Base-by-base conservation (phyloP, 30 jellyfish, hydroid and myxozoan genomes). In the Mastigias papua region DNA sequence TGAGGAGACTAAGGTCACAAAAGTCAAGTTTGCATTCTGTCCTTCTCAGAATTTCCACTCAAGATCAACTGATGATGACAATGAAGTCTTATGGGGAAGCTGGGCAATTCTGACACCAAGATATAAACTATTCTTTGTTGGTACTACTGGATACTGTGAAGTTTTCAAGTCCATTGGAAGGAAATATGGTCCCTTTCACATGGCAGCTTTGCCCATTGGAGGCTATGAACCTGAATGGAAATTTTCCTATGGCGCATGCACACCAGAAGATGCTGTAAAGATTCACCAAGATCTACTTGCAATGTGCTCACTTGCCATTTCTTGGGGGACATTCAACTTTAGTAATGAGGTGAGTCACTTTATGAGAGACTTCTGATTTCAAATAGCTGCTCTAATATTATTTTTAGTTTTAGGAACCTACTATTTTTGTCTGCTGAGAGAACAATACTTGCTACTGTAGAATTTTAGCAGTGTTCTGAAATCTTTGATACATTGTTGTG, bases 201-300 rank as follows among this genome's bases (percentile, higher is more conserved):
- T 94, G 98, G 98, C 98, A 54, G 98, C 98, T 27, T 89, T 94
- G 34, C 98, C 98, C 26, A 89, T 94, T 79, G 98, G 97, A 57
- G 97, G 98, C 19, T 94, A 94, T 89, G 95, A 83, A 11, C 98
- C 98, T 34, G 93, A 89, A 46, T 95, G 95, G 93, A 85, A 86
- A 66, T 86, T 86, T 51, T 90, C 97, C 20, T 95, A 51, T 86
- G 99, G 98, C 7, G 91, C 92, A 64, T 79, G 85, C 89, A 95
- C 99, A 22, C 99, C 99, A 16, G 99, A 95, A 80, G 94, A 95
- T 75, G 97, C 99, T 17, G 97, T 95, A 23, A 89, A 95, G 84
- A 95, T 95, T 58, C 99, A 95, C 79, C 91, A 95, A 67, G 99
- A 95, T 64, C 63, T 95, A 35, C 73, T 83, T 34, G 98, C 99